Base-by-base conservation (phyloP, 2,888 invertebrate species). In the Thalpophila matura region DNA sequence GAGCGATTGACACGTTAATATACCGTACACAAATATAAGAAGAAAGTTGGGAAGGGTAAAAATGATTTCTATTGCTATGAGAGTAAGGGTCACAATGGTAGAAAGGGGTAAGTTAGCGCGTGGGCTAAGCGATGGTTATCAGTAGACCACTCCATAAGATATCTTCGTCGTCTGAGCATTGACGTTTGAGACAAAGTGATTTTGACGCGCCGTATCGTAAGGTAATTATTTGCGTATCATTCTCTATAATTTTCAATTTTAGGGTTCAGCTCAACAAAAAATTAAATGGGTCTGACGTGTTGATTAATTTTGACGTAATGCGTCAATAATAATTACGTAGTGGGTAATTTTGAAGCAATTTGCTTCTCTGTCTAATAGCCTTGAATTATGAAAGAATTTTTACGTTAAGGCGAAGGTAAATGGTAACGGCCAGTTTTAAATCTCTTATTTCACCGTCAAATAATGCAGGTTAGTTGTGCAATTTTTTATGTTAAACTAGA, bases 1-100 rank as follows among this genome's bases (percentile, higher is more conserved):
- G 91, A 86, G 92, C 92, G 90, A 89, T 93, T 92, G 93, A 93
- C 93, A 92, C 91, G 85, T 94, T 92, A 92, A 91, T 91, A 89
- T 87, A 86, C 83, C 74, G 75, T 77, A 74, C 58, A 84, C 88
- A 77, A 83, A 71, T 29, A 62, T 73, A 66, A 38, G 1, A 6
- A 51, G 35, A 29, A 26, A 12, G 18, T 9, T 51, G 14, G 5
- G n/a, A 53, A 56, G 56, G n/a, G 0, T 24, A 1, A 86, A 75
- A 81, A 59, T 77, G 6, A 38, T 46, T 70, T 60, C 61, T 90
- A 83, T 53, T 0, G 0, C 0, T 0, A 40, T 6, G 1, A 0
- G 0, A 1, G 53, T 85, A 86, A 74, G 56, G 60, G 22, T 59
- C 18, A 46, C 1, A 14, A 1, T 7, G 31, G 4, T 4, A 0